Evolutionary conservation across 2,888 invertebrate genomes (phyloP), one percentile per base, ranked within the genome.

Genomic region (Thymelicus sylvestris): DNA sequence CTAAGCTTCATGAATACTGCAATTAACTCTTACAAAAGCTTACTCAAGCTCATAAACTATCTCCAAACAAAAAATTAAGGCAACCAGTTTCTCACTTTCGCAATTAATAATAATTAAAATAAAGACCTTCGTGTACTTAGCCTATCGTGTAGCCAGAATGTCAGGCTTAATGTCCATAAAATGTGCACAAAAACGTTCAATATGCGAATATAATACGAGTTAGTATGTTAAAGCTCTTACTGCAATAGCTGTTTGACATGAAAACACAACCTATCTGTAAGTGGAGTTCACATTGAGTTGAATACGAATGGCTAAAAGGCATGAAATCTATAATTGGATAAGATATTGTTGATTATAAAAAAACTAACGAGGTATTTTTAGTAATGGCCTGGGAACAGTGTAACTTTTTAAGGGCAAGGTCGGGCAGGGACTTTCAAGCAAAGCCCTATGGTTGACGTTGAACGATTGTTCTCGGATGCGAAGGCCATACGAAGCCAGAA

Each of bases 381-480:
- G 38, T n/a, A 41, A 64, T 57, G 15, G 60, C 57, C 19, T 39
- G 39, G 41, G 59, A 48, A 39, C 24, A 41, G 13, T 7, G 41
- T 52, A 79, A 78, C 86, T 87, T 84, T 82, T 55, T 24, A 72
- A 81, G 83, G 85, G 79, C 88, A 90, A 90, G 90, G 90, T 81
- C 83, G 81, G 67, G 72, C 83, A 84, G 85, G 85, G 85, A 86
- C 86, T 86, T 87, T 87, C 86, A 84, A 81, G 81, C 79, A 63
- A 39, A 81, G 74, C 80, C 82, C 82, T 81, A 76, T 74, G 74
- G 76, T 74, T 74, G 76, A 12, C 3, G 44, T 10, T 44, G 75
- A 73, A 72, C 74, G 74, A 74, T 73, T 66, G 66, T 66, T 57
- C 55, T 63, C 15, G 15, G 64, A 67, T 50, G 52, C 44, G 50